Evolutionary conservation across 2,888 invertebrate genomes (phyloP).

Genomic region (Proisotoma minuta): DNA sequence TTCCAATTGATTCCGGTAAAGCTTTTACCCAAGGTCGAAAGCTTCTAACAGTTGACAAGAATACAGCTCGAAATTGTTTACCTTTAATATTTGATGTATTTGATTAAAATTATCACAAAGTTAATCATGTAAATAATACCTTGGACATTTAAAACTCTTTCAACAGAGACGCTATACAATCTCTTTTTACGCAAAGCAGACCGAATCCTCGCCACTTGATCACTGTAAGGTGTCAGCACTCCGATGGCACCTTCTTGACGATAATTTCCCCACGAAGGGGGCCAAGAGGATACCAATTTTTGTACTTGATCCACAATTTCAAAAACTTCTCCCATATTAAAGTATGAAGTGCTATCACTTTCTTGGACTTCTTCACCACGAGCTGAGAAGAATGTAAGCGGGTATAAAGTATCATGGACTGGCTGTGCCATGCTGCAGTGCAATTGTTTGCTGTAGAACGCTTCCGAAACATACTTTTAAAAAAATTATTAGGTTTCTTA

Average conservation of each 20-base stretch:
- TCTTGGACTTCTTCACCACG: conserved; percentile 76
- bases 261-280: conserved; percentile 67
- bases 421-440: conserved; percentile 69
- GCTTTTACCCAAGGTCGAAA: conserved; percentile 62
- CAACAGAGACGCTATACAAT: conserved; percentile 71
- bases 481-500: conserved; percentile 3
- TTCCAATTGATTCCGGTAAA: conserved; percentile 51
- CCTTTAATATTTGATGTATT: conserved; percentile 50
- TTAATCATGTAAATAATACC: conserved; percentile 54
- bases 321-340: conserved; percentile 74
- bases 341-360: conserved; percentile 66
- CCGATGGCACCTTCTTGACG: conserved; percentile 70
- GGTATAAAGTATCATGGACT: conserved; percentile 60
- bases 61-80: conserved; percentile 79
- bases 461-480: conserved; percentile 65
- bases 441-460: conserved; percentile 77
- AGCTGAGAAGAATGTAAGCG: conserved; percentile 70
- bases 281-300: conserved; percentile 70
- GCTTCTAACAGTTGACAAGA: conserved; percentile 73
- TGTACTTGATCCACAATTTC: conserved; percentile 72
- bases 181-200: conserved; percentile 68
- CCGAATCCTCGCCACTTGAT: conserved; percentile 68
- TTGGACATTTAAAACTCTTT: conserved; percentile 76
- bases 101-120: background rate
- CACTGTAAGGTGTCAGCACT: conserved; percentile 78